phyloP scores from a whole-genome alignment of 2,888 invertebrate genomes.

The Volucella zonaria region DNA sequence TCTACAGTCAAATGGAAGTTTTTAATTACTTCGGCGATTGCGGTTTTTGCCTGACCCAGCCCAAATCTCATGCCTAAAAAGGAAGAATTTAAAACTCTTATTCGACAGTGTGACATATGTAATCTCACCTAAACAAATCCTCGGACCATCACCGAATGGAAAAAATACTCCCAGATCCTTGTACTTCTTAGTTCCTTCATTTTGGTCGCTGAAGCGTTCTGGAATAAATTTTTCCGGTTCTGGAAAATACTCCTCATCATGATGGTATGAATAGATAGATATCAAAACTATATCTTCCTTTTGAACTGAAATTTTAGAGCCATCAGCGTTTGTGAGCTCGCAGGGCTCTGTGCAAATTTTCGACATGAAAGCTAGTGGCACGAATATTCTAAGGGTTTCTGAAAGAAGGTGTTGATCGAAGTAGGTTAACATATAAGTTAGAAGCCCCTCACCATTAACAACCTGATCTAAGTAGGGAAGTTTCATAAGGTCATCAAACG shows the following conservation, averaged over 20 bases:
- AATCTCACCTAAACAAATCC: slow-evolving; percentile 80
- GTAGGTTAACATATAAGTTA: neutral
- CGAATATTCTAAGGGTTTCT: slow-evolving; percentile 79
- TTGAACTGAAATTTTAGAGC: slow-evolving; percentile 61
- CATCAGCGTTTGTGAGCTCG: slow-evolving; percentile 73
- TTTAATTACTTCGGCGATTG: slow-evolving; percentile 73
- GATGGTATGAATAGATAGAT: slow-evolving; percentile 78
- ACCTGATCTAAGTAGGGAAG: slow-evolving; percentile 79
- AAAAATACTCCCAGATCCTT: slow-evolving; percentile 78
- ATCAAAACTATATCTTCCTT: slow-evolving; percentile 74
- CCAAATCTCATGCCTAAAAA: slow-evolving; percentile 72
- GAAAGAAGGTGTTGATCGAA: slow-evolving; percentile 20
- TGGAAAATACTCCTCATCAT: slow-evolving; percentile 83
- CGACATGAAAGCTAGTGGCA: slow-evolving; percentile 74
- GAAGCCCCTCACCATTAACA: slow-evolving; percentile 74
- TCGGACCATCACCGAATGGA: slow-evolving; percentile 82
- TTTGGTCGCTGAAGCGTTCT: slow-evolving; percentile 82
- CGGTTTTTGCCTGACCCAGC: slow-evolving; percentile 70
- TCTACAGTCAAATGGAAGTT: slow-evolving; percentile 72
- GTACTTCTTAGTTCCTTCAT: slow-evolving; percentile 75
- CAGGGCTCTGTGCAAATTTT: slow-evolving; percentile 77
- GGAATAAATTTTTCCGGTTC: slow-evolving; percentile 84
- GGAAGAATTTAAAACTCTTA: too few species aligned
- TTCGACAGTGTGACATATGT: too few species aligned
- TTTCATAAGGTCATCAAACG: slow-evolving; percentile 76